Conservation (phyloP, 2,888 invertebrate species). For the Neelides folsomi region DNA sequence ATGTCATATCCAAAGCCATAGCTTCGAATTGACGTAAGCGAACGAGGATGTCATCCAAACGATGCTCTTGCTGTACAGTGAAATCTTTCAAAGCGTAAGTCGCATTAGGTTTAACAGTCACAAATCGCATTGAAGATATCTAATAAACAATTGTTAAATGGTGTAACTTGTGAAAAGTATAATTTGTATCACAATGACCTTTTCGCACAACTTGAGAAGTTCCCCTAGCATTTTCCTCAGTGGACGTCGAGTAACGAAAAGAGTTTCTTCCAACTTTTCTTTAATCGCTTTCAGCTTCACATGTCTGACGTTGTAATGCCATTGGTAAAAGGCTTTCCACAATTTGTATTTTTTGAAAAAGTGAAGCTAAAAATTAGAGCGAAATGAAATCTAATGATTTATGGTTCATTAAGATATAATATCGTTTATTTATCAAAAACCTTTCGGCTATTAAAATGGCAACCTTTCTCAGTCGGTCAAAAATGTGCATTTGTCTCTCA, state of each 20-base stretch:
- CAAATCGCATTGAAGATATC: conserved; percentile 25
- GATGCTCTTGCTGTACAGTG: conserved; percentile 10
- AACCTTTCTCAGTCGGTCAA: conserved; percentile 17
- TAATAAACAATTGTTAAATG: neutral
- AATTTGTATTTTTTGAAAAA: conserved; percentile 39
- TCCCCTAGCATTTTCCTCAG: conserved; percentile 57
- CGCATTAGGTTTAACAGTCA: conserved; percentile 14
- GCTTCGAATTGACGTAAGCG: conserved; percentile 34
- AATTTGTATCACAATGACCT: conserved; percentile 37
- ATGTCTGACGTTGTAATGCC: conserved; percentile 59
- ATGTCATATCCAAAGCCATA: conserved; percentile 44
- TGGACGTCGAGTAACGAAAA: conserved; percentile 60
- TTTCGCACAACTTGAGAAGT: conserved; percentile 54
- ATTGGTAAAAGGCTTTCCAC: conserved; percentile 60
- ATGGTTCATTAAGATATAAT: too few relatives aligned
- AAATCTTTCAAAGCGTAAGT: conserved; percentile 24
- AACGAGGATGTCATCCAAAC: conserved; percentile 36
- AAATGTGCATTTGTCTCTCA: conserved; percentile 26
- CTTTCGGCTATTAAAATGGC: too few relatives aligned
- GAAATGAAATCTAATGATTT: neutral
- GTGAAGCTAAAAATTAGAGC: conserved; percentile 35
- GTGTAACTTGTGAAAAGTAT: too few relatives aligned
- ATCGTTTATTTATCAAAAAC: too few relatives aligned
- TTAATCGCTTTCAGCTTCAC: conserved; percentile 52
- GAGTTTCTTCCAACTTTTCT: conserved; percentile 49